Conservation (phyloP, 2,113 vertebrate genomes). For the Eublepharis macularius region DNA sequence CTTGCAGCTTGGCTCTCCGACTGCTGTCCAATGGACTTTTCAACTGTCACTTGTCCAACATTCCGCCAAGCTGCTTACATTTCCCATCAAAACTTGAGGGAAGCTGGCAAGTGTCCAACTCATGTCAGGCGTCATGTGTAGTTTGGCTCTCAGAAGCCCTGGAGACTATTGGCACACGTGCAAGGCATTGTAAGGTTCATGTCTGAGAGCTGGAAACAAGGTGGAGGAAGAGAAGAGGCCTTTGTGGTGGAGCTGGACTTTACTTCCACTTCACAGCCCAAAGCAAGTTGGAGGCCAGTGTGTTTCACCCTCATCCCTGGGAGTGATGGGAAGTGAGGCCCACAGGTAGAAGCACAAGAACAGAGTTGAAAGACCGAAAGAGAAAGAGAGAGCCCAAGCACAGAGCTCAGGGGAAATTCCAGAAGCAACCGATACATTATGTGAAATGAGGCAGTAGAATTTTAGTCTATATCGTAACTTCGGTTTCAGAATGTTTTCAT, state of each 20-base stretch:
- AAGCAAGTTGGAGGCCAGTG: not conserved
- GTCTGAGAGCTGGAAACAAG: not conserved
- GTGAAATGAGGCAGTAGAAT: not conserved
- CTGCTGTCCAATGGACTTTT: too few species aligned
- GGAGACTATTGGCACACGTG: too few species aligned
- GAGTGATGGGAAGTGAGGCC: too few species aligned
- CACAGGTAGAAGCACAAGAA: not conserved
- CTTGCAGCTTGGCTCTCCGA: too few species aligned
- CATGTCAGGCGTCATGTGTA: too few species aligned
- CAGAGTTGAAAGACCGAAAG: too few species aligned
- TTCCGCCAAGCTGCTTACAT: too few species aligned
- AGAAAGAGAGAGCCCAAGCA: too few species aligned
- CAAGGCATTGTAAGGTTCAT: not conserved
- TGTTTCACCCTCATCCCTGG: not conserved
- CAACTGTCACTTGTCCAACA: too few species aligned
- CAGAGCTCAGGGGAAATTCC: not conserved
- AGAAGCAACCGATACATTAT: not conserved
- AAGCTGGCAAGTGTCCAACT: too few species aligned
- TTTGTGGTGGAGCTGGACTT: not conserved
- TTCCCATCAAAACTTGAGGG: too few species aligned
- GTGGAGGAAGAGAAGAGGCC: not conserved
- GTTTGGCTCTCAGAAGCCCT: too few species aligned
- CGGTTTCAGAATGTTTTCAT: not conserved
- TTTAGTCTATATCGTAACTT: not conserved
- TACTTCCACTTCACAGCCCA: not conserved